These are phyloP conservation scores for Heliconius cydno DNA, from an alignment of 2,888 invertebrate species.

Conservation along the genomic window DNA sequence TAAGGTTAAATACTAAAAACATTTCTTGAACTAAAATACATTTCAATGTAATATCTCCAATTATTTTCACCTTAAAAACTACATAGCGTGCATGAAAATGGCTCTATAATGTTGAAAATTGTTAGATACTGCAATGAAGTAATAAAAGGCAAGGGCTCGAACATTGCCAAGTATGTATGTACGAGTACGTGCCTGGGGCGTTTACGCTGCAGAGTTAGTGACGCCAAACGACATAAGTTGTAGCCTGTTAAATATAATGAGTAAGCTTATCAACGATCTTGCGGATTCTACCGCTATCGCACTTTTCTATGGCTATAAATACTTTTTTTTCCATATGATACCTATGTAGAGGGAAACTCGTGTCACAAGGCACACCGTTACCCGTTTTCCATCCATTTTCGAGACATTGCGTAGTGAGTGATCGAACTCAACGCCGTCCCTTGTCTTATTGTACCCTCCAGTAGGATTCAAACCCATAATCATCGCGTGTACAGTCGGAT, in stretches of 20 bases:
- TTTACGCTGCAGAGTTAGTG: conserved; percentile 39
- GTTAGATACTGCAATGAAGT: conserved; percentile 24
- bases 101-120: conserved; percentile 1
- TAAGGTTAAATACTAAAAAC: not conserved
- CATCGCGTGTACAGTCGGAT: too few species aligned
- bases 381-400: too few species aligned
- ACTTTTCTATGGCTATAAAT: not conserved
- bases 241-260: conserved; percentile 44
- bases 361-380: too few species aligned
- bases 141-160: conserved; percentile 35
- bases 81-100: not conserved
- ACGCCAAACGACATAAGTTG: conserved; percentile 41
- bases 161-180: conserved; percentile 39
- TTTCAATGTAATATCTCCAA: not conserved
- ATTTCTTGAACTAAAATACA: not conserved
- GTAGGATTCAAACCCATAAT: not conserved
- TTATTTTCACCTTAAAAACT: not conserved
- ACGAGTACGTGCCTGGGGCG: conserved; percentile 43
- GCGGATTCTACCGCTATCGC: conserved; percentile 37
- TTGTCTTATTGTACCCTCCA: not conserved
- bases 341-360: not conserved
- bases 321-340: not conserved
- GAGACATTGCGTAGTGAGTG: not conserved
- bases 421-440: not conserved
- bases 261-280: conserved; percentile 42